Evolutionary conservation across 2,888 invertebrate genomes (phyloP).

Genomic region (Ectemnius lituratus): DNA sequence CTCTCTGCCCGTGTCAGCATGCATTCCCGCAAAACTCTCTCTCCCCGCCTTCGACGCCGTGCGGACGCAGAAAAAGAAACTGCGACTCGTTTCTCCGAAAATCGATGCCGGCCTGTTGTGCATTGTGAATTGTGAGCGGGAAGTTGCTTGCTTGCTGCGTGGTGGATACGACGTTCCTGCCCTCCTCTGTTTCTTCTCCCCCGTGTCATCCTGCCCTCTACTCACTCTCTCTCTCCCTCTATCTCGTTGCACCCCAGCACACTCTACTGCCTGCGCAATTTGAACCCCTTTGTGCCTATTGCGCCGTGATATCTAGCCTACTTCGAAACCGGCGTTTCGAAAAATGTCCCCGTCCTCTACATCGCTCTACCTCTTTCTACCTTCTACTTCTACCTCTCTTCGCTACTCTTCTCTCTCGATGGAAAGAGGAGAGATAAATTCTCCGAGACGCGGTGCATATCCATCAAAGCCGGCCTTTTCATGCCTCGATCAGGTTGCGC

Average conservation of each 20-base stretch:
- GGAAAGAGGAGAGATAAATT: no score
- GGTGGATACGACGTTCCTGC: not conserved
- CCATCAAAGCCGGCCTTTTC: no score
- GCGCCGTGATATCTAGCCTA: constrained; percentile 1
- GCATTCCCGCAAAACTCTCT: no score
- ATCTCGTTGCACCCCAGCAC: not conserved
- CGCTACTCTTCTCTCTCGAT: no score
- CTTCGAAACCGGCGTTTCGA: not conserved
- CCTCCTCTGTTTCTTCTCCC: not conserved
- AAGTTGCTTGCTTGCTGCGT: not conserved
- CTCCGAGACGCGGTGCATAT: no score
- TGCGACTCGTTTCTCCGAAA: constrained; percentile 32
- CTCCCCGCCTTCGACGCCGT: no score
- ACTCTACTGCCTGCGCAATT: not conserved
- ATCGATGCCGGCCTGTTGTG: constrained; percentile 31
- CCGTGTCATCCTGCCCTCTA: not conserved
- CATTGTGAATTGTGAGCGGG: constrained; percentile 3
- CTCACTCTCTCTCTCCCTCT: not conserved
- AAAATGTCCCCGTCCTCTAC: no score
- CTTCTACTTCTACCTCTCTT: no score
- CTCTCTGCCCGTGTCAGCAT: no score
- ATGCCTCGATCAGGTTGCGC: no score
- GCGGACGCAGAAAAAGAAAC: constrained; percentile 24
- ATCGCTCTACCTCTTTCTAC: no score
- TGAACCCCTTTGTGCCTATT: constrained; percentile 3